phyloP scores from a whole-genome alignment of 2,113 vertebrate genomes.

The Clarias magur region DNA sequence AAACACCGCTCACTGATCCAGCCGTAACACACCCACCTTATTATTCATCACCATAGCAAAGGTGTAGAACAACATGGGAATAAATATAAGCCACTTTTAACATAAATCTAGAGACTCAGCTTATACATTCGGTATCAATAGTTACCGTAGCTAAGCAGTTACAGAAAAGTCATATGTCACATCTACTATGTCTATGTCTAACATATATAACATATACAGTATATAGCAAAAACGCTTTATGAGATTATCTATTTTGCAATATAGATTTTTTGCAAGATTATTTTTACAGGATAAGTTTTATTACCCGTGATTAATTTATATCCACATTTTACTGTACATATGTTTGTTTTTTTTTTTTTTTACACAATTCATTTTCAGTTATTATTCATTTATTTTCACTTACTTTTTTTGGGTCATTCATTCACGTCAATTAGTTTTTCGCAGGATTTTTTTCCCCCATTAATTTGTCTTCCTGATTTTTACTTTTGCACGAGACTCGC shows the following conservation, averaged over 20 bases:
- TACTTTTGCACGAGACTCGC: not conserved
- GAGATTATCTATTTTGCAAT: not conserved
- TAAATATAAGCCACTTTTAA: not conserved
- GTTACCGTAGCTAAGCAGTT: not conserved
- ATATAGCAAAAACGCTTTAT: too few species aligned
- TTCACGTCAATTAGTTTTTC: not conserved
- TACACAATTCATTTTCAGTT: not conserved
- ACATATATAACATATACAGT: not conserved
- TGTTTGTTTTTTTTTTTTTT: not conserved
- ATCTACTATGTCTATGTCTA: not conserved
- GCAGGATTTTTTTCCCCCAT: not conserved
- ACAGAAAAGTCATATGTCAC: not conserved
- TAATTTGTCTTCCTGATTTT: not conserved
- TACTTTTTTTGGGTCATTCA: not conserved
- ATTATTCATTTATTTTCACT: not conserved
- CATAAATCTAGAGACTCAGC: not conserved
- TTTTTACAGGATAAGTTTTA: not conserved
- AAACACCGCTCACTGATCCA: slow-evolving; percentile 38
- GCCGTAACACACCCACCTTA: not conserved
- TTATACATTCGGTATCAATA: not conserved
- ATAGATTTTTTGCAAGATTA: not conserved
- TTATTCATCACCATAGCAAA: slow-evolving; percentile 11
- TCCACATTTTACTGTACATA: not conserved
- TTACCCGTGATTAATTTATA: not conserved
- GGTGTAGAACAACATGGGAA: not conserved